phyloP scores from a whole-genome alignment of 2,113 vertebrate genomes.

The Heloderma charlesbogerti region DNA sequence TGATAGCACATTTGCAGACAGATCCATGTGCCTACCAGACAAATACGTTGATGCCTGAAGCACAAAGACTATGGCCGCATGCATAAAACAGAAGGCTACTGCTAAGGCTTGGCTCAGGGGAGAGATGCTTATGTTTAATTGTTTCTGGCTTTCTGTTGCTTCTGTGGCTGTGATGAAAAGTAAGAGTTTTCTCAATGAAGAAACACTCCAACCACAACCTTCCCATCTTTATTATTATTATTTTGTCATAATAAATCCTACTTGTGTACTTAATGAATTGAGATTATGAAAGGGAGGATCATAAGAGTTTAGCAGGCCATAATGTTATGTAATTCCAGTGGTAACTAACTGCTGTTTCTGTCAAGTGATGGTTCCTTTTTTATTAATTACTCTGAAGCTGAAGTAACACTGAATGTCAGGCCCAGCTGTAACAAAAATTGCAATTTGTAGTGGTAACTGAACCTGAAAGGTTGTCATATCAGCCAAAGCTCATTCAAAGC shows the following conservation, averaged over 20 bases:
- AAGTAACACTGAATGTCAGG: slow-evolving; percentile 17
- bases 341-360: background rate
- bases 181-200: background rate
- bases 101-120: background rate
- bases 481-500: background rate
- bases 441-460: background rate
- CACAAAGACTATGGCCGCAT: background rate
- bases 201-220: background rate
- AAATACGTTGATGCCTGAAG: rapidly evolving
- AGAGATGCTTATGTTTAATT: background rate
- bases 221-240: background rate
- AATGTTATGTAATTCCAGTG: background rate
- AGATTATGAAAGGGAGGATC: slow-evolving; percentile 12
- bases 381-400: background rate
- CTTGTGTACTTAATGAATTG: background rate
- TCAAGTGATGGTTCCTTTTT: background rate
- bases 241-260: background rate
- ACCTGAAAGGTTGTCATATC: background rate
- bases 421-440: background rate
- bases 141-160: background rate
- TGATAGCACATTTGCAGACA: background rate
- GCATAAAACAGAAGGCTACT: background rate
- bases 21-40: background rate
- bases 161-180: background rate
- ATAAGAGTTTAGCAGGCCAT: background rate